Percentiles rank a stretch among this genome's conserved stretches.
These are phyloP conservation scores for Zosterops japonicus DNA, from an alignment of 2,113 vertebrate genomes.

Conservation along the genomic window DNA sequence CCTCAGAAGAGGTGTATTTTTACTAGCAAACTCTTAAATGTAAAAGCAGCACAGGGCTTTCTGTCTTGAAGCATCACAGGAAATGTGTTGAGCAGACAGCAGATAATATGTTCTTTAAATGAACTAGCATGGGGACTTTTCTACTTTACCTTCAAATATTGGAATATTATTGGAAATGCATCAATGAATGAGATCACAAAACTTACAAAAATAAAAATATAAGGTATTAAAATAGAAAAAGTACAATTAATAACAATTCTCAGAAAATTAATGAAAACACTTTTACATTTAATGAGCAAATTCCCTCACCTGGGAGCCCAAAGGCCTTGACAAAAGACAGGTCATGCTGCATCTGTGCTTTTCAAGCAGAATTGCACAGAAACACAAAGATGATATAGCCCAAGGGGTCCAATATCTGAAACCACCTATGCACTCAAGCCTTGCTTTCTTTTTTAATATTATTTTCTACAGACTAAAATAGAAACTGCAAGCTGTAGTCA, in stretches of 20 bases:
- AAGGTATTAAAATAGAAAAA: neutral
- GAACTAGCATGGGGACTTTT: neutral
- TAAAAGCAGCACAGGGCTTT: neutral
- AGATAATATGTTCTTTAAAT: neutral
- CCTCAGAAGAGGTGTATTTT: neutral
- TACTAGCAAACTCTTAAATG: neutral
- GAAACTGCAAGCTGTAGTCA: neutral
- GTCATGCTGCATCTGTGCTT: neutral
- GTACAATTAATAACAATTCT: neutral
- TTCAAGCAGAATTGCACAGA: neutral
- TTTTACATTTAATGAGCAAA: neutral
- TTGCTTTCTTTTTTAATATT: neutral
- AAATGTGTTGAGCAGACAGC: neutral
- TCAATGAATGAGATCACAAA: neutral
- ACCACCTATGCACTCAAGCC: neutral
- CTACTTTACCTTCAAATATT: neutral
- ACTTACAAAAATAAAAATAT: neutral
- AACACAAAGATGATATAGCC: neutral
- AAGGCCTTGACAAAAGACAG: neutral
- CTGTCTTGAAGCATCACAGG: neutral
- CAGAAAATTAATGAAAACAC: neutral
- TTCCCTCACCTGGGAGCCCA: neutral
- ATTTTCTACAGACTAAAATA: neutral
- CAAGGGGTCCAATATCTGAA: neutral
- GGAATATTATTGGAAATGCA: neutral